A percentile compares a stretch with the other conserved stretches of the same genome.
Conservation (phyloP, 2,888 invertebrate species). For the Axea sp. region DNA sequence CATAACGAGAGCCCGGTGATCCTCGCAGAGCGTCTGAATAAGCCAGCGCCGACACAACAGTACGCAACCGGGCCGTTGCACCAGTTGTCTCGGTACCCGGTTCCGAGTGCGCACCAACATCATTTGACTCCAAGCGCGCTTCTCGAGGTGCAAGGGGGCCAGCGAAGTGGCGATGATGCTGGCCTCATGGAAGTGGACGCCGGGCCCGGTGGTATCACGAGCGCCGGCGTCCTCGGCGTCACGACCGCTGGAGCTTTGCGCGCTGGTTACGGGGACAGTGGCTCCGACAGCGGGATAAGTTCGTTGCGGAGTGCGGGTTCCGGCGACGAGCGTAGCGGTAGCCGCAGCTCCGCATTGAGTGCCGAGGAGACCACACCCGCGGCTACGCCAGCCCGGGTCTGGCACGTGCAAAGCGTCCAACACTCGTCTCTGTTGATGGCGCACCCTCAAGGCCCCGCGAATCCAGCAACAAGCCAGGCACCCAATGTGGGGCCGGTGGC, state of each 20-base stretch:
- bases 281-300: constrained; percentile 86
- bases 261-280: constrained; percentile 80
- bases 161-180: constrained; percentile 74
- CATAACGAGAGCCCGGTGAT: constrained; percentile 78
- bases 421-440: constrained; percentile 83
- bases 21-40: constrained; percentile 76
- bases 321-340: constrained; percentile 88
- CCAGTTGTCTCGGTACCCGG: constrained; percentile 65
- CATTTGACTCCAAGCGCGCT: constrained; percentile 61
- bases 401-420: constrained; percentile 83
- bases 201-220: constrained; percentile 72
- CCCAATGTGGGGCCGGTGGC: constrained; percentile 73
- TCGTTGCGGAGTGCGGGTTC: constrained; percentile 86
- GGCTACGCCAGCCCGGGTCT: constrained; percentile 73
- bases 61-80: constrained; percentile 68
- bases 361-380: constrained; percentile 84
- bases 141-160: constrained; percentile 68
- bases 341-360: constrained; percentile 87
- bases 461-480: constrained; percentile 69
- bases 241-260: constrained; percentile 79
- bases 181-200: constrained; percentile 76
- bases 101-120: constrained; percentile 64
- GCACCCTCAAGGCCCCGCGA: constrained; percentile 78
- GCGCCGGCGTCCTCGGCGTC: constrained; percentile 64
- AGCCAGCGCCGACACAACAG: constrained; percentile 70